Evolutionary conservation across 1,140 invertebrate species (phyloP).

Genomic region (Leptinotarsa defecta): DNA sequence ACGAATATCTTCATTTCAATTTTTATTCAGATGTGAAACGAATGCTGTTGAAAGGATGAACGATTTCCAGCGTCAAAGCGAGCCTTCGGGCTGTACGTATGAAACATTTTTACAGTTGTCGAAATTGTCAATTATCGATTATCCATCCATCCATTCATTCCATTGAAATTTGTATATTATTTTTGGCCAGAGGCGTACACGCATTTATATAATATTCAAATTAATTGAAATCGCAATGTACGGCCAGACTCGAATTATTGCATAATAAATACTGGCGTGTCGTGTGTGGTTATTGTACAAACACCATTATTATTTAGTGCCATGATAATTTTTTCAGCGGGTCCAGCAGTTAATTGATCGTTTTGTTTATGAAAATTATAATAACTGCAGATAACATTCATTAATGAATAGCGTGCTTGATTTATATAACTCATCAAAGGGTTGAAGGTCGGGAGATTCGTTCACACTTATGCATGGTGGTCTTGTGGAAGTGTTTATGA

Average conservation of each 20-base stretch:
- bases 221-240: conserved; percentile 6
- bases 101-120: background rate
- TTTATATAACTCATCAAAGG: background rate
- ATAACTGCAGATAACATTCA: background rate
- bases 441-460: background rate
- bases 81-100: background rate
- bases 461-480: background rate
- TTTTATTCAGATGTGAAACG: background rate
- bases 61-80: background rate
- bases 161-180: background rate
- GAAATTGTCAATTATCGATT: conserved; percentile 4
- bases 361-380: background rate
- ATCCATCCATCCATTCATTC: conserved; percentile 4
- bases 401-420: background rate
- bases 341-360: background rate
- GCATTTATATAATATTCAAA: conserved; percentile 1
- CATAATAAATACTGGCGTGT: background rate
- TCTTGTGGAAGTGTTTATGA: too few relatives aligned
- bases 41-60: background rate
- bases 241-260: conserved; percentile 2
- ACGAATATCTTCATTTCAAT: background rate
- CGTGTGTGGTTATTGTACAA: background rate
- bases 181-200: background rate
- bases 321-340: conserved; percentile 1
- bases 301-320: conserved; percentile 6